Base-by-base conservation (phyloP, 2,888 invertebrate genomes). In the Parapristionchus giblindavisi region DNA sequence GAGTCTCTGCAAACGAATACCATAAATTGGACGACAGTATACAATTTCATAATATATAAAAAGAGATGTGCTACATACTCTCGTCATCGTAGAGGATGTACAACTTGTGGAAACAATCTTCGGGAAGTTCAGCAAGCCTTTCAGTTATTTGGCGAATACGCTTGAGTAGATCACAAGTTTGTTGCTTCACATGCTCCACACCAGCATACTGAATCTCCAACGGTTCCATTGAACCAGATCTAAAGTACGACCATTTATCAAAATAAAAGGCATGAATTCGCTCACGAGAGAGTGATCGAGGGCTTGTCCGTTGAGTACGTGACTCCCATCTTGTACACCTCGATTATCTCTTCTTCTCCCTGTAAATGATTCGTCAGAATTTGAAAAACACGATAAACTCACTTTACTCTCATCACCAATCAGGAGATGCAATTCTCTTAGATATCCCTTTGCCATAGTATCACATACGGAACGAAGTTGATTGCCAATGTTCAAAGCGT, bases 251-350 rank as follows among this genome's bases (percentile, higher is more conserved):
- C 11, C 17, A 21, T 36, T 21, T 63, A 14, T 27, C 11, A 34
- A 63, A 27, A 21, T 58, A 21, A 29, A 5, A 27, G 1, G 21
- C 29, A 32, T 14, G 4, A 43, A 65, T 24, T 3, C 6, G 32
- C 43, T n/a, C 29, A 65, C 63, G 63, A 65, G 24, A 65, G 11
- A 29, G 40, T 17, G 24, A 65, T 32, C 38, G 43, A 43, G 17
- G 63, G 63, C 27, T 65, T 60, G 60, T 60, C 60, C n/a, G 34
- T 43, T 6, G 14, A 38, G 63, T 65, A 65, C 27, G 40, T 65
- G 63, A 65, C 43, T 24, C 40, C 63, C 63, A 65, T 65, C 43
- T 65, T 65, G 63, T 65, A 65, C 24, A 65, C 40, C 27, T 65
- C 63, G 27, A 65, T 43, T 11, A 65, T 43, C 43, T 65, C 63